These are phyloP conservation scores for Diorhabda elongata DNA, from an alignment of 1,140 invertebrate genomes.

Conservation along the genomic window DNA sequence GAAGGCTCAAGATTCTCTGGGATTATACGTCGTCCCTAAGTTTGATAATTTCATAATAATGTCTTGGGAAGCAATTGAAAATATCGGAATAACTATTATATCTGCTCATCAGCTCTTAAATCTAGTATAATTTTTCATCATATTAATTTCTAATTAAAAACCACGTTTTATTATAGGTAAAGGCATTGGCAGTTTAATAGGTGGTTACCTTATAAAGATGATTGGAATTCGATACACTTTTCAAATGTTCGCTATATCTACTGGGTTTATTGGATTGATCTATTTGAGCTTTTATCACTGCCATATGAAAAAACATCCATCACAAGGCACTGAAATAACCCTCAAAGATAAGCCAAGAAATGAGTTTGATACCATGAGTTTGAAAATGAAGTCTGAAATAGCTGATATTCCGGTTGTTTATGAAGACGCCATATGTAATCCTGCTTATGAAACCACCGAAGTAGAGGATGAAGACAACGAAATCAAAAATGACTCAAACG, in stretches of 20 bases:
- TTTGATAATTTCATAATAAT: no score
- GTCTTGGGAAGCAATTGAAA: no score
- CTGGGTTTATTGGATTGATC: constrained; percentile 60
- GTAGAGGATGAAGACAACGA: constrained; percentile 30
- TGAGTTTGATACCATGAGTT: constrained; percentile 11
- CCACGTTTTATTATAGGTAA: constrained; percentile 56
- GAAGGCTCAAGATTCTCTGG: no score
- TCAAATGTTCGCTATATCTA: constrained; percentile 62
- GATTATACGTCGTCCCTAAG: no score
- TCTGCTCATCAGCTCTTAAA: no score
- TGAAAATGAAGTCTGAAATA: constrained; percentile 21
- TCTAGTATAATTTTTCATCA: no score
- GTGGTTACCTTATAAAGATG: constrained; percentile 71
- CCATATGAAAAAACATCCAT: constrained; percentile 54
- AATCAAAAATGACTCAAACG: no score
- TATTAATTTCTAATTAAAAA: no score
- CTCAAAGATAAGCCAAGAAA: constrained; percentile 29
- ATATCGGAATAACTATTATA: no score
- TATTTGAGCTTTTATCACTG: constrained; percentile 68
- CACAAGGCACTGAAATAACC: constrained; percentile 31
- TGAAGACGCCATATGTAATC: constrained; percentile 39
- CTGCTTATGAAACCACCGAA: constrained; percentile 40
- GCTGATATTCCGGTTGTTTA: constrained; percentile 26
- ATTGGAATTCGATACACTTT: constrained; percentile 71
- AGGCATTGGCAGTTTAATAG: constrained; percentile 70